Base-by-base conservation (phyloP, 2,888 invertebrate genomes). In the Congeria kusceri region DNA sequence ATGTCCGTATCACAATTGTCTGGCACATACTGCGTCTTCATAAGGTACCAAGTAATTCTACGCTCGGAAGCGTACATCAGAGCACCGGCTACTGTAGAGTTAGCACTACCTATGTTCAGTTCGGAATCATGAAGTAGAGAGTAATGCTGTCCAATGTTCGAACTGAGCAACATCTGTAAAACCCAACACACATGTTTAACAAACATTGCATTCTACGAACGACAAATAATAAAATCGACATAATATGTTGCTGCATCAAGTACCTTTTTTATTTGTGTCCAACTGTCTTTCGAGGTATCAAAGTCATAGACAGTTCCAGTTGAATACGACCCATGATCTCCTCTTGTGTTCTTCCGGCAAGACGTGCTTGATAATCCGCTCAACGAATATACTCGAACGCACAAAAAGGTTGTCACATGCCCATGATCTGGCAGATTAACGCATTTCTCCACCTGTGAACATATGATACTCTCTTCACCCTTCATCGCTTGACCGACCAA, bases 31-130 rank as follows among this genome's bases (percentile, higher is more conserved):
- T 47, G 61, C 20, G 57, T 27, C 23, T 18, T 61, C 77, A 71
- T 74, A 11, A 81, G 58, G 25, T 59, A 81, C 80, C 80, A 81
- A 13, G 66, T 66, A 3, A 77, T 63, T 13, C 70, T 63, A 27
- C 77, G 61, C 18, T 74, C 80, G 15, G 57, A 49, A 39, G 63
- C 74, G 39, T 65, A 56, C 23, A 69, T n/a, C 1, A 73, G 44
- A 1, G 62, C 65, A 25, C 69, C 76, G 0, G 65, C 62, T 3
- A 80, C 39, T 13, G 15, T 15, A 44, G 72, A 23, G 1, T 57
- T 28, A 11, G 27, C 3, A 5, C 27, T 73, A 20, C 66, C 77
- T 29, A 77, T 66, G 25, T 77, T 70, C 0, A 80, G 28, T 29
- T 80, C 80, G 5, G 47, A 32, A n/a, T 73, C 65, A 15, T 69